Evolutionary conservation across 2,113 vertebrate species (phyloP), one percentile per base, ranked within the genome.

Genomic region (Phaethon lepturus): DNA sequence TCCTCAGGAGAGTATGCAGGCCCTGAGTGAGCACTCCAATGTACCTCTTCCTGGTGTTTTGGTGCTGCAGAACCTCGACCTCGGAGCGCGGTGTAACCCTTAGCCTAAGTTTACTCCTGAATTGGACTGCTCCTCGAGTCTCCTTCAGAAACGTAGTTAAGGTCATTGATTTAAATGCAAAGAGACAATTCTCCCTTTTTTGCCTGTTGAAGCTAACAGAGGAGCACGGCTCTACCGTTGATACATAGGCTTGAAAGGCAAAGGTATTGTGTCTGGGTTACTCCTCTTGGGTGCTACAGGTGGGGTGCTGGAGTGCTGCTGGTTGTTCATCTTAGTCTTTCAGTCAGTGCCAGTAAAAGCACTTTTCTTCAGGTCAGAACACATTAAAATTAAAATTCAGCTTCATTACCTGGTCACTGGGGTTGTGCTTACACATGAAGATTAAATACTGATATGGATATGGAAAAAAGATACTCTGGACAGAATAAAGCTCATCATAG

Each of bases 41-140:
- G 17, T 13, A 19, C 23, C 2, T 50, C 47, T 62, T 35, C 33
- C 40, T 26, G 8, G 6, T 42, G 15, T n/a, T 76, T 69, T 47
- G 12, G 28, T 66, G 44, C 13, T 63, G 38, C 42, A 71, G 64
- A 85, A 63, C 17, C 23, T 88, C n/a, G 59, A 77, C 74, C 9
- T n/a, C 5, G 1, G 1, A 52, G 5, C 6, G 8, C 0, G 2
- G 11, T 45, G 28, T 50, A 59, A 63, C 50, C 8, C 28, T 31
- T 55, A 63, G 15, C 17, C n/a, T 53, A 42, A 72, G 8, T 47
- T 90, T 92, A 77, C n/a, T 74, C 6, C 19, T 59, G 45, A 72
- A 29, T 26, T 52, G 28, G 8, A n/a, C 40, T 35, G 14, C 6
- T 67, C 24, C n/a, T 67, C 11, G 2, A n/a, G 13, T 58, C 6